Evolutionary conservation across 1,140 invertebrate genomes (phyloP), one percentile per base, ranked within the genome.

Genomic region (Cotesia typhae): DNA sequence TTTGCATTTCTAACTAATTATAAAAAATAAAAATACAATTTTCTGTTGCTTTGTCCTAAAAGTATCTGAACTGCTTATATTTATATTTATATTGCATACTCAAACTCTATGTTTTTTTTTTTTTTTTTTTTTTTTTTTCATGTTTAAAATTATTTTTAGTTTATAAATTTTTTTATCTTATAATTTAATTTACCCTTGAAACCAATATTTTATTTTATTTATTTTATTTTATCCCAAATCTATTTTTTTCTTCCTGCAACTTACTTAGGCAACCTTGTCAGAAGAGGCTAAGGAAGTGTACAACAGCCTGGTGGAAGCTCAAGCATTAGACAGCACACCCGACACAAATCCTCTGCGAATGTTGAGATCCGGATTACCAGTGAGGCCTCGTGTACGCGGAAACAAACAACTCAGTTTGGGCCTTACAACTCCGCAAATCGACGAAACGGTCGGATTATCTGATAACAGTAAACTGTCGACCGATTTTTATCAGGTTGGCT

Each of bases 271-370:
- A 4, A 91, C 92, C 51, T 87, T 95, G 71, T 93, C 92, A n/a
- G 91, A 92, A 75, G 93, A 94, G 79, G 92, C 95, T 41, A 95
- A 96, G 80, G 92, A 95, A 81, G 96, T 95, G 0, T 98, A 98
- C 88, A 94, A 95, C 81, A 93, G 93, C 76, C 87, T 98, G 41
- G 95, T 98, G 52, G 95, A 97, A 77, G 92, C 91, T 61, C 91
- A 91, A 4, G 78, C 79, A n/a, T 74, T 84, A 38, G 84, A 87
- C 52, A 82, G 74, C 52, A 69, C 87, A 17, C 65, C 82, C 0
- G 85, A 87, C 9, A 84, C 85, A 17, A 95, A 94, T 85, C 94
- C 93, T 2, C 84, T 95, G 66, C 83, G 92, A 64, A 92, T 94
- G 89, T 85, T 95, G 35, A 86, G 93, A 52, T 90, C 89, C 7